Base-by-base conservation (phyloP, 2,113 vertebrate species). In the Dicerorhinus sumatrensis region DNA sequence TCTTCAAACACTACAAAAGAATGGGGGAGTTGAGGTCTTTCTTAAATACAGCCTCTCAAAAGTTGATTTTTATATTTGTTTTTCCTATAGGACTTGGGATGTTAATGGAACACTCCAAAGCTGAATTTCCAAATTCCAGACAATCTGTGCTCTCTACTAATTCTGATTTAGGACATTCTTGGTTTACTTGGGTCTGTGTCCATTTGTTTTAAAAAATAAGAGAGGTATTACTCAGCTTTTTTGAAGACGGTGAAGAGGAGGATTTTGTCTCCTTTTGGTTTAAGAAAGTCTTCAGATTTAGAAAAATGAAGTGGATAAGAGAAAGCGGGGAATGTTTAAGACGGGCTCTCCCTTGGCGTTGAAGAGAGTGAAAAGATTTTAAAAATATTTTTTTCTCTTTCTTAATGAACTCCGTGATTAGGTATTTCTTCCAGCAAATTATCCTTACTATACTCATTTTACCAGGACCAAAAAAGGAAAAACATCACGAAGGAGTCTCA, bases 1-100 rank as follows among this genome's bases (percentile, higher is more conserved):
- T 88, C 97, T 96, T 98, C 94, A 97, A 90, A 97, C 69, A 27
- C 33, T 58, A 29, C 58, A 48, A 92, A 94, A 91, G 65, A 81
- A 81, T 51, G 92, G 86, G 94, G 46, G 65, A 83, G 73, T 85
- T 85, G 89, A 93, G 94, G 7, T 82, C 85, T 96, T 96, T 89
- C 75, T 93, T 90, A 95, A 97, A 92, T 60, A 86, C 3, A 23
- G 63, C 23, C 70, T 91, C 86, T 93, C 75, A 87, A 75, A 91
- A 94, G 79, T 85, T 75, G 88, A 75, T 70, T 93, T 97, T 94
- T 42, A 25, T 42, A 58, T 89, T 96, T 94, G 72, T 75, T 81
- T 97, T 91, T 70, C 73, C 93, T 91, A 31, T 36, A 88, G 27
- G 16, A 36, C 33, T 89, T 93, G 89, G 48, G 63, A 46, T 51